Base-by-base conservation (phyloP, 2,888 invertebrate genomes). In the Acanthosepion pharaonis region DNA sequence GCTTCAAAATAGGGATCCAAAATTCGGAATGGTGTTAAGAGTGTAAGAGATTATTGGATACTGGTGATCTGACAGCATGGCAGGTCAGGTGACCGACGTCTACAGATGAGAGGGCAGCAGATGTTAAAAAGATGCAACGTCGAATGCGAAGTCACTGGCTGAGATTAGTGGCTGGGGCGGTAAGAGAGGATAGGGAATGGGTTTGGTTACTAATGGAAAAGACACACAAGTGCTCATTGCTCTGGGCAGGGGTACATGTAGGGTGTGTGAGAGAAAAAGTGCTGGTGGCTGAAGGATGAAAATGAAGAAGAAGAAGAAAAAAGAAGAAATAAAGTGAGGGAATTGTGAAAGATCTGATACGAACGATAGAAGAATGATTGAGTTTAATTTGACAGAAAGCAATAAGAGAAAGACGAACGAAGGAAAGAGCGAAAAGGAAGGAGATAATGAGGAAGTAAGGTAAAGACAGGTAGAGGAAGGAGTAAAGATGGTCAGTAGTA, bases 131-230 rank as follows among this genome's bases (percentile, higher is more conserved):
- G 78, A 78, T 78, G 78, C 78, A 78, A n/a, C 23, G n/a, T 78
- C n/a, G 78, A 78, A 33, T n/a, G 78, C n/a, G n/a, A 78, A 78
- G 78, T 78, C 33, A 78, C 78, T 78, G n/a, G 78, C n/a, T 0
- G 78, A 78, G 78, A 78, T 78, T 78, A 78, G 78, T 9, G n/a
- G n/a, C 78, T 78, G n/a, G 78, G n/a, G 78, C n/a, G 78, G n/a
- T 33, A 5, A n/a, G 78, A 78, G 9, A n/a, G 78, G 78, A 78
- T 78, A 33, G 78, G 78, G 78, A 78, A 78, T n/a, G 78, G 78
- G n/a, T 78, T 78, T 78, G 78, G 78, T 78, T 78, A 78, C 78
- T 78, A 78, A 78, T 78, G 78, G 78, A 78, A 78, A 78, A 78
- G 78, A 78, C 78, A 78, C 78, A 33, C 78, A 78, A 78, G 78